phyloP scores from a whole-genome alignment of 30 jellyfish, hydroid and myxozoan species.

The Hydractinia echinata region DNA sequence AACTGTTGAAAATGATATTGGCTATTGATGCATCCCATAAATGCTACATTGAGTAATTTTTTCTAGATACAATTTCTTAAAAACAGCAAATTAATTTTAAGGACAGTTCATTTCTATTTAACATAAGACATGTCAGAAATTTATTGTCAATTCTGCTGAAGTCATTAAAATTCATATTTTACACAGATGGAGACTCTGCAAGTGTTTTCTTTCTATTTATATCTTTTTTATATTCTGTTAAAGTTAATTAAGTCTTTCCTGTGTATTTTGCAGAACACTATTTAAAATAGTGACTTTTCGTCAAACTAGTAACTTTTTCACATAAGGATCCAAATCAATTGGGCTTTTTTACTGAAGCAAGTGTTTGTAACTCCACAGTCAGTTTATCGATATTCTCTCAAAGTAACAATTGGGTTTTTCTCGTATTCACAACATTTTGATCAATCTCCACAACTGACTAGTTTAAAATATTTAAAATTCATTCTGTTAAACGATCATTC shows the following conservation, averaged over 20 bases:
- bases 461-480: constrained; percentile 47
- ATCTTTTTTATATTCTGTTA: constrained; percentile 79
- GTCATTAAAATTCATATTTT: constrained; percentile 24
- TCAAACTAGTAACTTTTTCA: constrained; percentile 86
- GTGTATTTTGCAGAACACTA: constrained; percentile 87
- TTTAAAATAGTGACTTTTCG: constrained; percentile 81
- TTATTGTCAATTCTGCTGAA: too few species aligned
- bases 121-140: too few species aligned
- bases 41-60: too few species aligned
- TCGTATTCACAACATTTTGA: constrained; percentile 50
- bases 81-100: too few species aligned
- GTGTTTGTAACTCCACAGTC: constrained; percentile 74
- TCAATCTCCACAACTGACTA: constrained; percentile 79
- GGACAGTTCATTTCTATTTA: too few species aligned
- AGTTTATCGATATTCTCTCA: constrained; percentile 82
- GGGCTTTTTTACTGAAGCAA: constrained; percentile 84
- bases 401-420: constrained; percentile 80
- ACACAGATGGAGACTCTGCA: constrained; percentile 32
- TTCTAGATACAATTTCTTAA: too few species aligned
- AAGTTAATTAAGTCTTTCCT: constrained; percentile 89
- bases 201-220: constrained; percentile 61
- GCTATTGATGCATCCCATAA: too few species aligned
- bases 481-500: constrained; percentile 39
- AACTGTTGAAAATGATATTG: too few species aligned
- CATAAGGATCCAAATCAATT: constrained; percentile 75